These are phyloP conservation scores for Stenichneumon culpator DNA, from an alignment of 2,888 invertebrate genomes.

Conservation along the genomic window DNA sequence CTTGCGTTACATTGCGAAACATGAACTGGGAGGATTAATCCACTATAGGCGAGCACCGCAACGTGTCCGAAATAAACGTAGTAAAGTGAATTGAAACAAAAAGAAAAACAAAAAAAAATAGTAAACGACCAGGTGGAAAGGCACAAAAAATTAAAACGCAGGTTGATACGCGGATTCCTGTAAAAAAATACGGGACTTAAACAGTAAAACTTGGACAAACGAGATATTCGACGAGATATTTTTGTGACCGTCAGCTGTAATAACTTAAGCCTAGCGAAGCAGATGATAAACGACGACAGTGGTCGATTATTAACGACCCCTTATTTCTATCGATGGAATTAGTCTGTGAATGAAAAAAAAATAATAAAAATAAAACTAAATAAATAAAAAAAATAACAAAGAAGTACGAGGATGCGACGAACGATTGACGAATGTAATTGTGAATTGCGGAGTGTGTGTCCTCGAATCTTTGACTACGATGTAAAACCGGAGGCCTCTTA, in stretches of 20 bases:
- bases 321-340: slow-evolving; percentile 69
- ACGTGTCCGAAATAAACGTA: slow-evolving; percentile 30
- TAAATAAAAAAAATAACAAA: slow-evolving; percentile 13
- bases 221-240: slow-evolving; percentile 80
- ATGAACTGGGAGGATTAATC: slow-evolving; percentile 34
- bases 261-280: slow-evolving; percentile 56
- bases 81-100: slow-evolving; percentile 19
- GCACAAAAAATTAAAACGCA: slow-evolving; percentile 14
- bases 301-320: slow-evolving; percentile 63
- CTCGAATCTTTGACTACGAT: slow-evolving; percentile 69
- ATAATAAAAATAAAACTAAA: slow-evolving; percentile 45
- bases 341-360: slow-evolving; percentile 61
- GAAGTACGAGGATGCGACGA: slow-evolving; percentile 35
- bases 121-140: slow-evolving; percentile 71
- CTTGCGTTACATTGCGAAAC: slow-evolving; percentile 33
- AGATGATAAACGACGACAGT: slow-evolving; percentile 38
- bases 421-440: slow-evolving; percentile 39
- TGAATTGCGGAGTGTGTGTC: slow-evolving; percentile 34
- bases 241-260: slow-evolving; percentile 80
- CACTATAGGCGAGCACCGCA: slow-evolving; percentile 32
- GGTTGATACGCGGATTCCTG: slow-evolving; percentile 33
- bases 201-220: slow-evolving; percentile 44
- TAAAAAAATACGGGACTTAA: slow-evolving; percentile 5
- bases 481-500: slow-evolving; percentile 71
- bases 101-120: slow-evolving; percentile 55